Evolutionary conservation across 2,113 vertebrate genomes (phyloP), one percentile per base, ranked within the genome.

Genomic region (Sturnira hondurensis): DNA sequence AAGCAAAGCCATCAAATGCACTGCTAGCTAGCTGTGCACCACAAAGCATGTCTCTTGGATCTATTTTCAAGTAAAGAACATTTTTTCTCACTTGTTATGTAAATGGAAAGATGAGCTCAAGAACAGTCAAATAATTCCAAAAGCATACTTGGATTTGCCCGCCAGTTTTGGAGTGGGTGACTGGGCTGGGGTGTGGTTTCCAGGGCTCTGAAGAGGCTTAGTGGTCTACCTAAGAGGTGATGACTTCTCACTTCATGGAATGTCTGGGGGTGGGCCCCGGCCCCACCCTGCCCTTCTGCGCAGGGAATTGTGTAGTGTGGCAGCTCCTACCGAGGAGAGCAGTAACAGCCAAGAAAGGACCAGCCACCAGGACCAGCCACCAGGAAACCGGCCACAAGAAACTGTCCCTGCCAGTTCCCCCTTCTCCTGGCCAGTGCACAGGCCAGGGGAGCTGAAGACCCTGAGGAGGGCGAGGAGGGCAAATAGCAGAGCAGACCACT

Each of bases 1-100:
- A 82, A 84, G 61, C 81, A 95, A 90, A 89, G 68, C 26, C 31
- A 76, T 84, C 50, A 89, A 89, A 80, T 12, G 9, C 17, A 38
- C 20, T 28, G 33, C n/a, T 80, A 63, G 38, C 33, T 54, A 65
- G n/a, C 28, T 54, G 13, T 28, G 1, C 31, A 58, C n/a, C 78
- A n/a, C 28, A 54, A 80, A 96, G 38, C 22, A 17, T 36, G 16
- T 15, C 19, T 90, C 70, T 28, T 17, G n/a, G 20, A 80, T 65
- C 52, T 36, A 31, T 54, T 93, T 74, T 22, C n/a, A 93, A 67
- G 26, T 47, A 43, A 91, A 81, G 43, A 76, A 45, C 74, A 41
- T 80, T 61, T 85, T 41, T 83, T 70, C 43, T 80, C 20, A 67
- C 14, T 76, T 77, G 9, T 36, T 86, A 43, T 70, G 43, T 20